Base-by-base conservation (phyloP, 2,888 invertebrate species). In the Hydrotaea diabolus region DNA sequence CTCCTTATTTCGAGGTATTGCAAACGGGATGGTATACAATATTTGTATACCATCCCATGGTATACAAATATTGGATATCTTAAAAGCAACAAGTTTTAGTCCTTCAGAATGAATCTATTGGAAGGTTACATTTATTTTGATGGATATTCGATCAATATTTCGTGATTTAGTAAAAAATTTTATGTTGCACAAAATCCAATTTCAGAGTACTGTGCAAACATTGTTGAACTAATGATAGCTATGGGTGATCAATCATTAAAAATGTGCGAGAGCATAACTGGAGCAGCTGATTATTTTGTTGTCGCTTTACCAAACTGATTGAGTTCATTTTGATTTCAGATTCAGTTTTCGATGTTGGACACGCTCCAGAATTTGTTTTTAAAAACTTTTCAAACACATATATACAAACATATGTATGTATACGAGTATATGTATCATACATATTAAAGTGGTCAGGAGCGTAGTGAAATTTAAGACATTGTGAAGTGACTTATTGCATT, bases 211-310 rank as follows among this genome's bases (percentile, higher is more conserved):
- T 59, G 59, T 59, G 13, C 49, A 5, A 23, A n/a, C n/a, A n/a
- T n/a, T n/a, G n/a, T n/a, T n/a, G n/a, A n/a, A n/a, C n/a, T n/a
- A n/a, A n/a, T n/a, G n/a, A n/a, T n/a, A n/a, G 3, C 7, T 76
- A 17, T 53, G 31, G 49, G 9, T 76, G 15, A 31, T 49, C n/a
- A 13, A 49, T 49, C 49, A 49, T n/a, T n/a, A n/a, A n/a, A n/a
- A 49, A 49, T n/a, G n/a, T 31, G 3, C 1, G 66, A 21, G 66
- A 26, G 66, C 39, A n/a, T 43, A 43, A 36, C 8, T 21, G 21
- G 43, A 78, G 72, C 78, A 78, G 78, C 78, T 78, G 78, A 55
- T 78, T 78, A 39, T 13, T 19, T 55, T 55, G 19, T 55, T 55
- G 19, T 55, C 11, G 19, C n/a, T 53, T 53, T 11, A 26, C 19